These are phyloP conservation scores for Saguinus oedipus DNA, from an alignment of 2,797 vertebrate species.

Conservation along the genomic window DNA sequence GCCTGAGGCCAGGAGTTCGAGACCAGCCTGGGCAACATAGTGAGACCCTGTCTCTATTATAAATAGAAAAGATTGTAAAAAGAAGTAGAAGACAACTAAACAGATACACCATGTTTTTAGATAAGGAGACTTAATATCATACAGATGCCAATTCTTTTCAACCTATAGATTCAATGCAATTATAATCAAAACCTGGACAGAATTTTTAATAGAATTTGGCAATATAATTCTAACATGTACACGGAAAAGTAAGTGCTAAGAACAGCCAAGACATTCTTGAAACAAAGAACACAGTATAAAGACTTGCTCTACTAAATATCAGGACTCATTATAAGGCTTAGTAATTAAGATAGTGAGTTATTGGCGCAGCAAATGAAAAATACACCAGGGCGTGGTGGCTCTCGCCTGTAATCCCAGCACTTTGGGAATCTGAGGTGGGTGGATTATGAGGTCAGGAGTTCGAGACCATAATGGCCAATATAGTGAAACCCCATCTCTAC, in stretches of 20 bases:
- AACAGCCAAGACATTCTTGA: neutral
- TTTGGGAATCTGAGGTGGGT: no score
- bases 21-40: neutral
- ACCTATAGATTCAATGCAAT: neutral
- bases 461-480: no score
- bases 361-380: neutral
- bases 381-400: neutral
- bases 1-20: neutral
- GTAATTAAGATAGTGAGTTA: neutral
- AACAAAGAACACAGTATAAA: neutral
- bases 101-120: neutral
- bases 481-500: no score
- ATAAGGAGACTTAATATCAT: neutral
- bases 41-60: neutral
- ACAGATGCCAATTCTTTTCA: neutral
- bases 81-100: neutral
- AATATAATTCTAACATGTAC: neutral
- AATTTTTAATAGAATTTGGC: neutral
- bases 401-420: no score
- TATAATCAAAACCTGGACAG: neutral
- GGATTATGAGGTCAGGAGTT: no score
- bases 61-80: neutral
- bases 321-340: neutral
- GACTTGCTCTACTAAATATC: neutral
- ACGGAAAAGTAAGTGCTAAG: neutral